Percentiles rank a stretch among this genome's conserved stretches.
Evolutionary conservation across 2,888 invertebrate species (phyloP).

Genomic region (Odontothrips loti): DNA sequence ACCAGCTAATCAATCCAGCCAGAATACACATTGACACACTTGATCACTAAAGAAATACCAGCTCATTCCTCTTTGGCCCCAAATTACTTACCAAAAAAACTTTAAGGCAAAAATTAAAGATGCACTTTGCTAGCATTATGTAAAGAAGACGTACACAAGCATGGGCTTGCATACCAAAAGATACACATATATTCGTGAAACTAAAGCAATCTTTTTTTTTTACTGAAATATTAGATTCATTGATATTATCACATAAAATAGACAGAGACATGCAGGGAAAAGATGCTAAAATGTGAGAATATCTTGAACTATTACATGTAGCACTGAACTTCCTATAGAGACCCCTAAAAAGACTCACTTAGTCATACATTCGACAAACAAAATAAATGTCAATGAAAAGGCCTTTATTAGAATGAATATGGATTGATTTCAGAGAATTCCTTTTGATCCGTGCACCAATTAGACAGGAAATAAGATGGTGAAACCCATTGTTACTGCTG

Average conservation of each 20-base stretch:
- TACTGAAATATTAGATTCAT: neutral
- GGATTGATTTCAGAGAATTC: too few species aligned
- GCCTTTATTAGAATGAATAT: neutral
- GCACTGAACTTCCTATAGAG: neutral
- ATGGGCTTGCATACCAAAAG: neutral
- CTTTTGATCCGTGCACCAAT: too few species aligned
- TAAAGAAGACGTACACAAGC: neutral
- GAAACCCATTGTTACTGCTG: neutral
- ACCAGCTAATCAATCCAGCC: neutral
- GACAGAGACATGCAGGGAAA: neutral
- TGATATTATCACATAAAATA: too few species aligned
- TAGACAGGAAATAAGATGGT: too few species aligned
- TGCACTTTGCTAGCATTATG: neutral
- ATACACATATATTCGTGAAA: neutral
- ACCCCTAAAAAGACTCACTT: neutral
- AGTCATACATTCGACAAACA: neutral
- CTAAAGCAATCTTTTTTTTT: neutral
- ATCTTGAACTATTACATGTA: too few species aligned
- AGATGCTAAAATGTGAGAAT: too few species aligned
- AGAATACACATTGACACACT: neutral
- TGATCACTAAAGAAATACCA: neutral
- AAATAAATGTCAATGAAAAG: neutral
- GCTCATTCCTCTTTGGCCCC: slow-evolving; percentile 21
- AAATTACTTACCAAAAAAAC: slow-evolving; percentile 11
- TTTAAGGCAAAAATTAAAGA: neutral